These are phyloP conservation scores for Allolobophora icterica DNA, from an alignment of 2,888 invertebrate genomes.

Conservation along the genomic window DNA sequence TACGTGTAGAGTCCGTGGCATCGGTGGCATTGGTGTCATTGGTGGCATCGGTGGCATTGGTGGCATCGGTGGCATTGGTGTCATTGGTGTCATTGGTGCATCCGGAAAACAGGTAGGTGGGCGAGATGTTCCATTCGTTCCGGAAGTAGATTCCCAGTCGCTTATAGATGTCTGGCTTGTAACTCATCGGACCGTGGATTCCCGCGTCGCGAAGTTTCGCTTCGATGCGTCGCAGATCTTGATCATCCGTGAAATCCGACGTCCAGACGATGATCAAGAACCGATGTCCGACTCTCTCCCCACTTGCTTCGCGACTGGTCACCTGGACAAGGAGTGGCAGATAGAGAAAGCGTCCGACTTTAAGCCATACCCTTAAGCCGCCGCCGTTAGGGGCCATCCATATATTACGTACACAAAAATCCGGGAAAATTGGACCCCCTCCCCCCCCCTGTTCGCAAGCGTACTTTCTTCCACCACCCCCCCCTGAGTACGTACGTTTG, in stretches of 20 bases:
- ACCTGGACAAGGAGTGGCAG: not conserved
- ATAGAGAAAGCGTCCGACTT: not conserved
- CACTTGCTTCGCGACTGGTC: not conserved
- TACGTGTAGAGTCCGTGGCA: not conserved
- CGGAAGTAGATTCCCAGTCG: not conserved
- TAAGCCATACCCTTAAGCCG: no score
- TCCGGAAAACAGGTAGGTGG: not conserved
- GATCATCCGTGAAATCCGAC: not conserved
- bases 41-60: no score
- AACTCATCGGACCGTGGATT: not conserved
- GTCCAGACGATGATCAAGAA: not conserved
- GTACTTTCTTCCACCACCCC: no score
- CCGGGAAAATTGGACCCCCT: no score
- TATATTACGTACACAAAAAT: no score
- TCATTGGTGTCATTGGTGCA: not conserved
- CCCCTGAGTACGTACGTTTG: no score
- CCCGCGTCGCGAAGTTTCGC: not conserved
- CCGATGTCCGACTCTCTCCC: not conserved
- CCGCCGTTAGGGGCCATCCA: no score
- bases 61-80: no score
- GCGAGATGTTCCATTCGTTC: constrained; percentile 5
- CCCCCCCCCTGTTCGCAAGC: no score
- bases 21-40: no score
- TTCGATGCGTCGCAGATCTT: not conserved
- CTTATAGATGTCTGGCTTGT: not conserved